Evolutionary conservation across 2,888 invertebrate species (phyloP).

Genomic region (Pseudoips prasinana): DNA sequence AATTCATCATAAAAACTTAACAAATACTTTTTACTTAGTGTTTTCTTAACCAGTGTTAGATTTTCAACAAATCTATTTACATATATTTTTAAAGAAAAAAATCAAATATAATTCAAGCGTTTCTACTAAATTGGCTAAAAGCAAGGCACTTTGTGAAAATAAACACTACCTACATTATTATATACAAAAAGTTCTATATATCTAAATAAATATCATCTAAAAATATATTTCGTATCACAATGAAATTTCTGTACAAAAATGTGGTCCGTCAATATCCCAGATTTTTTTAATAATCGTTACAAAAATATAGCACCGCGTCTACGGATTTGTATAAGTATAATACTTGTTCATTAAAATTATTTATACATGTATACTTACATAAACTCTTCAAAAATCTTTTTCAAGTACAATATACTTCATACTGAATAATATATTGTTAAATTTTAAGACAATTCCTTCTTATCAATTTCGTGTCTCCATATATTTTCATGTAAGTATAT

Average conservation of each 20-base stretch:
- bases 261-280: constrained; percentile 56
- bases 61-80: constrained; percentile 45
- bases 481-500: too few species aligned
- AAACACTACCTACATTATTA: constrained; percentile 35
- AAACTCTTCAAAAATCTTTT: too few species aligned
- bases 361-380: too few species aligned
- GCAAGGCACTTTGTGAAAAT: constrained; percentile 54
- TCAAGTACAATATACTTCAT: too few species aligned
- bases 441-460: too few species aligned
- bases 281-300: constrained; percentile 26
- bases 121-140: constrained; percentile 42
- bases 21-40: constrained; percentile 41
- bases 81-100: constrained; percentile 26
- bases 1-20: constrained; percentile 63
- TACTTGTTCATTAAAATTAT: constrained; percentile 37
- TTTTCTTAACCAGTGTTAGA: constrained; percentile 61
- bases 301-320: constrained; percentile 55
- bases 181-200: constrained; percentile 48
- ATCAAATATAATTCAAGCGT: constrained; percentile 25
- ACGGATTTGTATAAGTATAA: constrained; percentile 29
- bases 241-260: constrained; percentile 47
- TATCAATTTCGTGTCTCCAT: too few species aligned
- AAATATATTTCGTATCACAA: constrained; percentile 73
- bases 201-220: constrained; percentile 62
- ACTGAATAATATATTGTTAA: too few species aligned